Conservation (phyloP, 2,113 vertebrate species). For the Agapornis roseicollis region DNA sequence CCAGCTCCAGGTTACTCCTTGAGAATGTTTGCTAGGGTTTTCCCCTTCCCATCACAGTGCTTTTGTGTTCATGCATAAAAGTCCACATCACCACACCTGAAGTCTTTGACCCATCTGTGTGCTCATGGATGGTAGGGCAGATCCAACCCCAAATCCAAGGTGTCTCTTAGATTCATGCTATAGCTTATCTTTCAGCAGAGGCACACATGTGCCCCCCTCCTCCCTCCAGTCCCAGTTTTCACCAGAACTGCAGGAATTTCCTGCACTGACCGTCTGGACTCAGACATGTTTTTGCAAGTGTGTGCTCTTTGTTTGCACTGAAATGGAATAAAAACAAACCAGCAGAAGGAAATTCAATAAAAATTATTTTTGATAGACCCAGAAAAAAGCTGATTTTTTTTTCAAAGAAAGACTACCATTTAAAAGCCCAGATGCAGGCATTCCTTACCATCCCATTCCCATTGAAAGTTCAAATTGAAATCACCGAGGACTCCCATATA, state of each 20-base stretch:
- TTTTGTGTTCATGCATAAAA: background rate
- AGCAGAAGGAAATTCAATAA: slow-evolving; percentile 57
- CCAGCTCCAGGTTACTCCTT: background rate
- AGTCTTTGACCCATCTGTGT: background rate
- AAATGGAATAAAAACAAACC: slow-evolving; percentile 66
- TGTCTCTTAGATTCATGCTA: background rate
- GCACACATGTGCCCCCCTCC: background rate
- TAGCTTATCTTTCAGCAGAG: background rate
- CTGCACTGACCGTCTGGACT: slow-evolving; percentile 60
- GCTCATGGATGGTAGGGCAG: background rate
- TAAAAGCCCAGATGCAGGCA: background rate
- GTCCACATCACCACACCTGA: background rate
- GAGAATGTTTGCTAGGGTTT: fast-evolving
- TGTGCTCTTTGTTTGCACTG: slow-evolving; percentile 62
- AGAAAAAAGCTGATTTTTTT: background rate
- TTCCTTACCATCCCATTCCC: background rate
- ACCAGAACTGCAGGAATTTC: slow-evolving; percentile 60
- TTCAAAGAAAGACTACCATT: background rate
- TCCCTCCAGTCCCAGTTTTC: slow-evolving; percentile 14
- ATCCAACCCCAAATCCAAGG: background rate
- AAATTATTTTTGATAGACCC: slow-evolving; percentile 33
- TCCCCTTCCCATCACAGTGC: background rate
- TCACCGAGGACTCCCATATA: background rate
- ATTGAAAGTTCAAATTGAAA: background rate
- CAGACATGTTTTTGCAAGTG: slow-evolving; percentile 63